These are phyloP conservation scores for Podiceps cristatus DNA, from an alignment of 2,113 vertebrate genomes.

Conservation along the genomic window DNA sequence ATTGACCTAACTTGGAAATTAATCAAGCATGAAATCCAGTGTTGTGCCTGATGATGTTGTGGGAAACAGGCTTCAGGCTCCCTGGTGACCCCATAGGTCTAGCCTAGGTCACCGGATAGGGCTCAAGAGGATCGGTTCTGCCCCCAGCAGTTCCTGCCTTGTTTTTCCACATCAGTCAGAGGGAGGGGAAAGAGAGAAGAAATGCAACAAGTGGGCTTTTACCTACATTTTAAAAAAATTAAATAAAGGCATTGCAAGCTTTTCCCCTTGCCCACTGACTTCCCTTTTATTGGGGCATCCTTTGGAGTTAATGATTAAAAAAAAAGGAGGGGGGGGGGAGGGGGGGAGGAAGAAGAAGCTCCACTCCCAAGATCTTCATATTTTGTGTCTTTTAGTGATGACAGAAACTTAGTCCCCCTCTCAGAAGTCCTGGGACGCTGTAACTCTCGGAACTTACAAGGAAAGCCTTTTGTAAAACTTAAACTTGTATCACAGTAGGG, in stretches of 20 bases:
- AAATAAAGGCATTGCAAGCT: neutral
- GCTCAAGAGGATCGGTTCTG: neutral
- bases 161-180: neutral
- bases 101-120: neutral
- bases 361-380: neutral
- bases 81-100: neutral
- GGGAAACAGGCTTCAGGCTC: conserved; percentile 22
- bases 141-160: neutral
- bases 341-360: neutral
- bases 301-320: neutral
- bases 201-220: neutral
- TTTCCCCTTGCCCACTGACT: neutral
- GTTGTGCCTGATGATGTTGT: neutral
- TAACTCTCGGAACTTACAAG: neutral
- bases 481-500: neutral
- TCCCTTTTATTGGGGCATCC: neutral
- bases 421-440: neutral
- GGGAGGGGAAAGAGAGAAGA: neutral
- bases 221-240: neutral
- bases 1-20: conserved; percentile 13
- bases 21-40: neutral
- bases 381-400: neutral
- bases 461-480: neutral
- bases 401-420: neutral
- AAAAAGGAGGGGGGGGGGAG: neutral